A percentile compares a stretch with the other conserved stretches of the same genome.
Conservation (phyloP, 2,797 vertebrate species). For the Halcyon leucocephala region DNA sequence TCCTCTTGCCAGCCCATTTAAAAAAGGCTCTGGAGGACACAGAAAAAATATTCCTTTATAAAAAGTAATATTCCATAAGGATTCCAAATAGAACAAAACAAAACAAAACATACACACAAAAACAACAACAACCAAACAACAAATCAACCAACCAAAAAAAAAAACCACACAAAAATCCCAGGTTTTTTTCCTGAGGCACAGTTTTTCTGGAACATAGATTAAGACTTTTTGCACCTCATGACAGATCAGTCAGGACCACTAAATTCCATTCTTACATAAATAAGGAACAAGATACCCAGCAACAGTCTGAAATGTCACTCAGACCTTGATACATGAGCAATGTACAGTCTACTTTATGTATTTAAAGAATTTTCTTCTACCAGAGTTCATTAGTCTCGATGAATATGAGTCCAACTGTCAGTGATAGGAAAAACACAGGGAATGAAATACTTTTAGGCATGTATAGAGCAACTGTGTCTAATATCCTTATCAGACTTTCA, state of each 20-base stretch:
- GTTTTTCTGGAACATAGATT: background rate
- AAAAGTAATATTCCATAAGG: background rate
- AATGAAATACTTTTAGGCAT: slow-evolving; percentile 25
- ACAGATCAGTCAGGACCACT: background rate
- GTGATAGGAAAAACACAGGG: slow-evolving; percentile 41
- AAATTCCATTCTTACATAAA: background rate
- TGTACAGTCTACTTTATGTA: background rate
- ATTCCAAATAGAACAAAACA: background rate
- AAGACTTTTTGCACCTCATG: background rate
- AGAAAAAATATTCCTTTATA: background rate
- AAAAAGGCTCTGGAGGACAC: background rate
- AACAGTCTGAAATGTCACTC: background rate
- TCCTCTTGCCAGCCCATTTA: background rate
- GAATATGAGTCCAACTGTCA: slow-evolving; percentile 1
- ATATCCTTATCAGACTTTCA: slow-evolving; percentile 47
- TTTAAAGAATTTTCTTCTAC: background rate
- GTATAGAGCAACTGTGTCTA: slow-evolving; percentile 53
- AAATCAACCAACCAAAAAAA: background rate
- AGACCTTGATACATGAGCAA: background rate
- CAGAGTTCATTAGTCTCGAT: background rate
- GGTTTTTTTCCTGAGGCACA: background rate
- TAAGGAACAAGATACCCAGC: background rate
- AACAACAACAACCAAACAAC: background rate
- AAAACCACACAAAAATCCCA: background rate
- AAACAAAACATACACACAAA: background rate